Evolutionary conservation across 2,113 vertebrate species (phyloP).

Genomic region (Galeopterus variegatus): DNA sequence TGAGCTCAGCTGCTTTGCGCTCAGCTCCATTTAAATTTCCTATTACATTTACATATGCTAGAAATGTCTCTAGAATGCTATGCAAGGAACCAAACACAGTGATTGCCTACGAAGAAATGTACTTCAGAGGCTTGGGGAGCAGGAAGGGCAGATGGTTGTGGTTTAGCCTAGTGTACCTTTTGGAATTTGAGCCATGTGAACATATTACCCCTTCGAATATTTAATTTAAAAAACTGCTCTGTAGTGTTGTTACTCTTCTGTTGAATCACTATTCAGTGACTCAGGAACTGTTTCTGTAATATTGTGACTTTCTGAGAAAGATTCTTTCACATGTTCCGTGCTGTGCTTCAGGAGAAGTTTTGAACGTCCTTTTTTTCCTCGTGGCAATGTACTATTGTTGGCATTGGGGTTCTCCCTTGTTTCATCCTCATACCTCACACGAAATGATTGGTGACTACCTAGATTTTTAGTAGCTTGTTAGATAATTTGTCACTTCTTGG

Average conservation of each 20-base stretch:
- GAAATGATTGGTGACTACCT: background rate
- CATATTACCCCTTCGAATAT: background rate
- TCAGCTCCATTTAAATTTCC: background rate
- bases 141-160: background rate
- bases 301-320: background rate
- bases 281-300: background rate
- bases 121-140: background rate
- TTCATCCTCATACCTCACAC: constrained; percentile 1
- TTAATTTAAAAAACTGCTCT: background rate
- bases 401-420: background rate
- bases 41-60: background rate
- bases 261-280: background rate
- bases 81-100: background rate
- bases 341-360: background rate
- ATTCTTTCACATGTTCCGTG: background rate
- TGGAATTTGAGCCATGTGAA: background rate
- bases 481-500: background rate
- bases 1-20: background rate
- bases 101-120: background rate
- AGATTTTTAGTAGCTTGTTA: background rate
- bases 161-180: background rate
- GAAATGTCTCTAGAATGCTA: background rate
- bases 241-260: background rate
- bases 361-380: background rate
- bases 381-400: background rate